These are phyloP conservation scores for Amphiprion percula DNA, from an alignment of 2,113 vertebrate genomes.

Conservation along the genomic window DNA sequence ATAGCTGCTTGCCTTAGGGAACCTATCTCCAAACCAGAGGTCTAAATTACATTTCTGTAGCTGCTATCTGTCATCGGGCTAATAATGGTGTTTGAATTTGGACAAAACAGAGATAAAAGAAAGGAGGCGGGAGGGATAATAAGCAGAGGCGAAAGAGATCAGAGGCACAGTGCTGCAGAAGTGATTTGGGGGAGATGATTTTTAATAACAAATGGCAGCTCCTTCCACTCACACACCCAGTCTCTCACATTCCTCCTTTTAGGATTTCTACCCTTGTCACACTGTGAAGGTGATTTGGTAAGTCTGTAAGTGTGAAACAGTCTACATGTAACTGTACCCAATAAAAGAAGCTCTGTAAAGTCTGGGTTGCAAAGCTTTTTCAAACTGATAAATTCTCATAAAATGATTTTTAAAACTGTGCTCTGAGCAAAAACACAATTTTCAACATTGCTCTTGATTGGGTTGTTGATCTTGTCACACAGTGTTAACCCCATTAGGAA, in stretches of 20 bases:
- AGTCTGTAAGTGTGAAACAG: conserved; percentile 16
- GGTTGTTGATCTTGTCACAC: not conserved
- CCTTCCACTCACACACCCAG: conserved; percentile 25
- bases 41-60: conserved; percentile 57
- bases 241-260: conserved; percentile 32
- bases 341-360: not conserved
- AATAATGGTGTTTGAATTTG: conserved; percentile 38
- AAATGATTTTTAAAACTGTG: no score
- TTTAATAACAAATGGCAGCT: conserved; percentile 41
- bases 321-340: not conserved
- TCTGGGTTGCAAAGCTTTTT: not conserved
- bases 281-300: conserved; percentile 8
- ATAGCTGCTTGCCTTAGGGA: conserved; percentile 9
- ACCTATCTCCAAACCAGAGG: conserved; percentile 23
- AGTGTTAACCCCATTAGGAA: not conserved
- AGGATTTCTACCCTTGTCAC: conserved; percentile 20
- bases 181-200: conserved; percentile 25
- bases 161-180: conserved; percentile 8
- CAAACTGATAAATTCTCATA: no score
- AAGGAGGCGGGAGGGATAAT: not conserved
- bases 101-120: conserved; percentile 22
- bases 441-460: conserved; percentile 2
- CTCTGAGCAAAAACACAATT: no score
- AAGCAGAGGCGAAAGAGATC: conserved; percentile 24
- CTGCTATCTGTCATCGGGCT: not conserved